phyloP scores from a whole-genome alignment of 2,113 vertebrate genomes.

The Ivindomyrus marchei region DNA sequence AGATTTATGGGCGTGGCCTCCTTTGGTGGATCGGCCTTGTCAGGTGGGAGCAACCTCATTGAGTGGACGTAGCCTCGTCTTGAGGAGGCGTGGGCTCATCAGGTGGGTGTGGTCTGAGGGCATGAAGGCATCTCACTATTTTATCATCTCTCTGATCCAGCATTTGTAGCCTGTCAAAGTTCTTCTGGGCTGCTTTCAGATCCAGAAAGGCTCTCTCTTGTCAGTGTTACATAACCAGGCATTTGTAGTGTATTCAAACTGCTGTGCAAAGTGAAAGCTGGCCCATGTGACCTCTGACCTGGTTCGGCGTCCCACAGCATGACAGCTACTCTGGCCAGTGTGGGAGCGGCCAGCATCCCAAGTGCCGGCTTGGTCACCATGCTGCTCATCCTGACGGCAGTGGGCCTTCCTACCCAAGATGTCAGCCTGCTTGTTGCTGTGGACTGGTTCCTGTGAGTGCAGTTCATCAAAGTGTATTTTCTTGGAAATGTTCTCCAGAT shows the following conservation, averaged over 20 bases:
- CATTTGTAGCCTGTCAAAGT: not conserved
- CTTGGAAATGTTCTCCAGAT: not conserved
- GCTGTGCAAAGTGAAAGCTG: not conserved
- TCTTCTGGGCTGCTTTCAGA: not conserved
- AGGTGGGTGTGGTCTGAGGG: not conserved
- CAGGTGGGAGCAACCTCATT: not conserved
- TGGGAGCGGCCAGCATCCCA: slow-evolving; percentile 75
- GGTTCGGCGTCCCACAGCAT: slow-evolving; percentile 46
- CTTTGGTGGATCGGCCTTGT: not conserved
- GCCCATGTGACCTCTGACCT: not conserved
- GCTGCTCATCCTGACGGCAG: slow-evolving; percentile 73
- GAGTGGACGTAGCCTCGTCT: no score
- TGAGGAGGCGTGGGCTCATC: no score
- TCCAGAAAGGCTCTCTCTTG: not conserved
- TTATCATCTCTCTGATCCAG: not conserved
- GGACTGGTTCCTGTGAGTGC: slow-evolving; percentile 77
- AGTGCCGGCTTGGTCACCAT: slow-evolving; percentile 77
- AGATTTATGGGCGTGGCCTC: not conserved
- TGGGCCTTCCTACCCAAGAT: slow-evolving; percentile 72
- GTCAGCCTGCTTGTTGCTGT: slow-evolving; percentile 77
- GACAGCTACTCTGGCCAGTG: slow-evolving; percentile 75
- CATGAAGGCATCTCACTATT: not conserved
- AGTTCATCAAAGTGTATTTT: not conserved
- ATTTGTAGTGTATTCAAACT: not conserved
- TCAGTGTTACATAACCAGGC: not conserved